phyloP scores from a whole-genome alignment of 2,888 invertebrate genomes.

The Holacanthella duospinosa region DNA sequence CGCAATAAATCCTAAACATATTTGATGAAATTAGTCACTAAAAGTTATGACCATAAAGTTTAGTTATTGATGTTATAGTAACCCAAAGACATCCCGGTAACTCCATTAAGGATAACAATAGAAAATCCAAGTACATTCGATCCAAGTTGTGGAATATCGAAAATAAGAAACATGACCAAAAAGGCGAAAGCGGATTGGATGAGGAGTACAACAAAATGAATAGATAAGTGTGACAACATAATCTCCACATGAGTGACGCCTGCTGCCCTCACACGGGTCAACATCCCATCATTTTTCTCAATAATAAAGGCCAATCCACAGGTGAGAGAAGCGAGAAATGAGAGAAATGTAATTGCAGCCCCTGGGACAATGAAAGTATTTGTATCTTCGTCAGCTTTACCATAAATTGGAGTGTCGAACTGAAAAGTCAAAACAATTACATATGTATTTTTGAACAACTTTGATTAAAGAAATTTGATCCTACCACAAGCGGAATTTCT shows the following conservation, averaged over 20 bases:
- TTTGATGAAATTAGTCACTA: not conserved
- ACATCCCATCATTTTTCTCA: slow-evolving; percentile 31
- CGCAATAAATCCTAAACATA: slow-evolving; percentile 62
- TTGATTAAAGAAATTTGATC: too few species aligned
- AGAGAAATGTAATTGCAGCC: slow-evolving; percentile 44
- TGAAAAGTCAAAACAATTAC: not conserved
- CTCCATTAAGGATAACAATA: slow-evolving; percentile 74
- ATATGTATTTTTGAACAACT: too few species aligned
- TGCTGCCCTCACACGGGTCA: slow-evolving; percentile 38
- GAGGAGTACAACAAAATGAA: slow-evolving; percentile 83
- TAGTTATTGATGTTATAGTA: too few species aligned
- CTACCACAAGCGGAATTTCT: slow-evolving; percentile 20
- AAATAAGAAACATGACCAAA: slow-evolving; percentile 79
- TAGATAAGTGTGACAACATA: slow-evolving; percentile 3
- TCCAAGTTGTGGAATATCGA: slow-evolving; percentile 79
- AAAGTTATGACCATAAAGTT: slow-evolving; percentile 16
- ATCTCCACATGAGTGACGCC: slow-evolving; percentile 40
- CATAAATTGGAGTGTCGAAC: slow-evolving; percentile 5
- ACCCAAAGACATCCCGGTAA: slow-evolving; percentile 93
- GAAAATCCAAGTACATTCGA: slow-evolving; percentile 71
- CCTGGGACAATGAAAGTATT: slow-evolving; percentile 86
- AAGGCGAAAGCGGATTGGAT: slow-evolving; percentile 83
- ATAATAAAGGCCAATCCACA: slow-evolving; percentile 23
- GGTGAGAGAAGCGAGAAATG: slow-evolving; percentile 20
- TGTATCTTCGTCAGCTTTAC: not conserved